phyloP scores from a whole-genome alignment of 2,797 vertebrate species.

The Poeciliopsis paucimaculata region DNA sequence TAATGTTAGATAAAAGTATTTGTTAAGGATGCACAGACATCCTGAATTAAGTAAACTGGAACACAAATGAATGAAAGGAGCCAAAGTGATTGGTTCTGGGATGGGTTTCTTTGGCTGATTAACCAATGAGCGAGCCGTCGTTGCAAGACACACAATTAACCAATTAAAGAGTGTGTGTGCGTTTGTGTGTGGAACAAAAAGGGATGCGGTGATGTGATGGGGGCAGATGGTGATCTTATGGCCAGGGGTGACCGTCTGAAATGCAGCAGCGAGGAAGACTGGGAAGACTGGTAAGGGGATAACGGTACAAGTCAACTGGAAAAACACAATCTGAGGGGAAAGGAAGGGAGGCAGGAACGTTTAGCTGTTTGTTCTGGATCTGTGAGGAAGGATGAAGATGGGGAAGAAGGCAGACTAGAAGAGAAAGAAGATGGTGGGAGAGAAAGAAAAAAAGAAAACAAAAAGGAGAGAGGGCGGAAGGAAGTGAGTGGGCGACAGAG shows the following conservation, averaged over 20 bases:
- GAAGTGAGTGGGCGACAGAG: constrained; percentile 61
- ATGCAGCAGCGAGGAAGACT: constrained; percentile 53
- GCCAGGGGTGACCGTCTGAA: constrained; percentile 69
- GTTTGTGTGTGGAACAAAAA: constrained; percentile 30
- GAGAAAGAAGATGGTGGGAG: constrained; percentile 55
- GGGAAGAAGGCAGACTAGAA: constrained; percentile 39
- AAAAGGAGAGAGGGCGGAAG: constrained; percentile 23
- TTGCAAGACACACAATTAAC: constrained; percentile 23
- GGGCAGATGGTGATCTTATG: constrained; percentile 74
- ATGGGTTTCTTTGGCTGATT: constrained; percentile 63
- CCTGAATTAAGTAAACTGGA: constrained; percentile 28
- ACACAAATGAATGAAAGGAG: constrained; percentile 38
- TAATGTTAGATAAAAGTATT: too few species aligned
- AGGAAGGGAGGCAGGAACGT: constrained; percentile 9
- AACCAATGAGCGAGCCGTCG: constrained; percentile 59
- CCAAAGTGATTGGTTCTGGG: constrained; percentile 58
- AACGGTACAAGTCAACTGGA: constrained; percentile 22
- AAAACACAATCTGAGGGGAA: constrained; percentile 24
- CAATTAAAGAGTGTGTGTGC: background rate
- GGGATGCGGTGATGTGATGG: constrained; percentile 58
- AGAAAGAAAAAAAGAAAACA: background rate
- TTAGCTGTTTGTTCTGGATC: constrained; percentile 44
- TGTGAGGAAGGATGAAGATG: constrained; percentile 33
- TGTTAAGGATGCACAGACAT: too few species aligned
- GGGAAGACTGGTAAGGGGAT: constrained; percentile 22